phyloP scores from a whole-genome alignment of 2,113 vertebrate species.

The Origma solitaria region DNA sequence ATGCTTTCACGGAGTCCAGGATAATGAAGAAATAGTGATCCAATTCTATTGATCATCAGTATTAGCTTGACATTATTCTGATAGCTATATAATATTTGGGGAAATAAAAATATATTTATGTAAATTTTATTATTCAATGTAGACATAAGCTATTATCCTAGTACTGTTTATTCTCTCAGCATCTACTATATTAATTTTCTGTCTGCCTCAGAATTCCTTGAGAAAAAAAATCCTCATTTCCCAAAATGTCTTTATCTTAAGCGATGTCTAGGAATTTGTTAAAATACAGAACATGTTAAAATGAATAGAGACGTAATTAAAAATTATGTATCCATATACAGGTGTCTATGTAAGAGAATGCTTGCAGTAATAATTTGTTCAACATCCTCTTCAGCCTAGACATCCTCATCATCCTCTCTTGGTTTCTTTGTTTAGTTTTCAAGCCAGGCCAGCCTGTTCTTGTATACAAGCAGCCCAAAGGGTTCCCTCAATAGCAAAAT shows the following conservation, averaged over 20 bases:
- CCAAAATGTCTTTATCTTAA: neutral
- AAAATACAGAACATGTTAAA: neutral
- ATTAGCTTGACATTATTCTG: neutral
- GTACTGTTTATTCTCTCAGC: neutral
- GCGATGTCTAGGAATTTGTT: neutral
- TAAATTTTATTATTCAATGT: neutral
- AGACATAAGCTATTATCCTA: neutral
- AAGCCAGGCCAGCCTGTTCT: neutral
- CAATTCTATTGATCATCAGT: neutral
- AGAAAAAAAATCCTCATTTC: neutral
- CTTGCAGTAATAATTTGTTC: neutral
- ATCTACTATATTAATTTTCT: neutral
- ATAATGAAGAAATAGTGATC: neutral
- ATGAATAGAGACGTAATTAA: neutral
- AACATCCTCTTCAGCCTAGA: neutral
- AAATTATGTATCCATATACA: neutral
- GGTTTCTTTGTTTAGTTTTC: neutral
- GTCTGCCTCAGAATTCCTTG: neutral
- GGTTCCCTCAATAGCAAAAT: neutral
- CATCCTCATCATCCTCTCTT: neutral
- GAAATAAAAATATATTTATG: neutral
- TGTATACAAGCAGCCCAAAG: neutral
- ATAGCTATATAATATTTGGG: neutral
- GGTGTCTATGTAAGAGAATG: neutral
- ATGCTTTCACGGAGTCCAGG: neutral